Conservation (phyloP, 92 coral and sea anemone genomes). For the Paragorgia papillata region DNA sequence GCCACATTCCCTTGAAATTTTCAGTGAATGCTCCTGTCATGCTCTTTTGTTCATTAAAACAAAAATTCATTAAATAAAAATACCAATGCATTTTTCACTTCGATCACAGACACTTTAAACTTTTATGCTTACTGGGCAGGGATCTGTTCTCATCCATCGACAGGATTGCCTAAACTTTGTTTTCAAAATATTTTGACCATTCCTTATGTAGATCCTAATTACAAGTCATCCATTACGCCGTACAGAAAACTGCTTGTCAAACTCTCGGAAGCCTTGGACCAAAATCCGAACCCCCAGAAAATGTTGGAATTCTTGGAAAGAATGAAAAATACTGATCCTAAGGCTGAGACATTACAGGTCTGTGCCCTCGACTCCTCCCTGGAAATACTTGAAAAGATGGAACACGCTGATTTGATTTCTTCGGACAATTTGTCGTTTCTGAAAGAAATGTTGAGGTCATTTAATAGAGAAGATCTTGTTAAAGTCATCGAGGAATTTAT, state of each 20-base stretch:
- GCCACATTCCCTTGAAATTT: no score
- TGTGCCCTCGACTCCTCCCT: conserved; percentile 27
- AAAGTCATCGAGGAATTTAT: conserved; percentile 15
- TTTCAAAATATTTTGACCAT: no score
- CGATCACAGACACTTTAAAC: no score
- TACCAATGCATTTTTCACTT: no score
- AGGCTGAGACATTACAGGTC: conserved; percentile 21
- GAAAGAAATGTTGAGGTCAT: conserved; percentile 31
- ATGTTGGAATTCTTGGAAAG: conserved; percentile 11
- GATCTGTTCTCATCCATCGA: no score
- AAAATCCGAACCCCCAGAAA: not conserved
- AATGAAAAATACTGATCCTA: no score
- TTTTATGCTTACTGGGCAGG: no score
- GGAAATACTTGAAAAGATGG: conserved; percentile 51
- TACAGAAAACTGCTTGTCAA: conserved; percentile 9
- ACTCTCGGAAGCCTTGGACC: conserved; percentile 3
- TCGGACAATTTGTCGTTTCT: conserved; percentile 18
- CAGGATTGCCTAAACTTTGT: no score
- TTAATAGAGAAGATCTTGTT: conserved; percentile 52
- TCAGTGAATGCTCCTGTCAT: no score
- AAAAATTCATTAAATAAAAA: no score
- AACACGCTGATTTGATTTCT: conserved; percentile 48
- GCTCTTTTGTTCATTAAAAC: no score
- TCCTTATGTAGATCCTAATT: conserved; percentile 3
- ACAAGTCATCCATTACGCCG: conserved; percentile 9